A percentile compares a stretch with the other conserved stretches of the same genome.
Evolutionary conservation across 92 coral and sea anemone species (phyloP).

Genomic region (Virgularia gustaviana): DNA sequence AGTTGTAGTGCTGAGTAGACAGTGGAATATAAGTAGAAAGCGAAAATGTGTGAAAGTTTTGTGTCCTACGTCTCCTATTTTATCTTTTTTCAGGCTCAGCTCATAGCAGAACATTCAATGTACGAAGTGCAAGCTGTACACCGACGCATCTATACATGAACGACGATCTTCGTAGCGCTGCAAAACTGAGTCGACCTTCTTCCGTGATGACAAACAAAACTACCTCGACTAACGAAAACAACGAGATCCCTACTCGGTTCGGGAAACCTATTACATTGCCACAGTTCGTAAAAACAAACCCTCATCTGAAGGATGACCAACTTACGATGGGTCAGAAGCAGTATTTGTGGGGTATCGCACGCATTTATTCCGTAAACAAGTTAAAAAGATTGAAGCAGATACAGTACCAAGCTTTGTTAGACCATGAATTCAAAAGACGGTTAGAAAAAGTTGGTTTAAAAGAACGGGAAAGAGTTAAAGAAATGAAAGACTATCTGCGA

Average conservation of each 20-base stretch:
- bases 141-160: constrained; percentile 73
- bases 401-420: constrained; percentile 81
- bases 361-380: constrained; percentile 77
- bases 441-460: constrained; percentile 71
- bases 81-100: constrained; percentile 56
- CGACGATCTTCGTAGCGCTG: constrained; percentile 66
- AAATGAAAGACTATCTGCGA: constrained; percentile 81
- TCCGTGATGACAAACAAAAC: constrained; percentile 26
- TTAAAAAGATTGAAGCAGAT: constrained; percentile 76
- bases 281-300: constrained; percentile 68
- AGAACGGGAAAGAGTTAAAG: constrained; percentile 72
- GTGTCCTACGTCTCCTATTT: too few relatives aligned
- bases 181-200: constrained; percentile 73
- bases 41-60: too few relatives aligned
- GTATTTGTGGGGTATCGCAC: constrained; percentile 96
- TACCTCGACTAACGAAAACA: not conserved
- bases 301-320: constrained; percentile 71
- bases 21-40: too few relatives aligned
- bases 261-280: constrained; percentile 77
- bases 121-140: constrained; percentile 74
- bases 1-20: too few relatives aligned
- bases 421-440: constrained; percentile 77
- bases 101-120: constrained; percentile 63
- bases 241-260: constrained; percentile 51
- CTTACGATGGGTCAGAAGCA: constrained; percentile 89